phyloP scores from a whole-genome alignment of 2,113 vertebrate genomes.

The Trogon melanurus region DNA sequence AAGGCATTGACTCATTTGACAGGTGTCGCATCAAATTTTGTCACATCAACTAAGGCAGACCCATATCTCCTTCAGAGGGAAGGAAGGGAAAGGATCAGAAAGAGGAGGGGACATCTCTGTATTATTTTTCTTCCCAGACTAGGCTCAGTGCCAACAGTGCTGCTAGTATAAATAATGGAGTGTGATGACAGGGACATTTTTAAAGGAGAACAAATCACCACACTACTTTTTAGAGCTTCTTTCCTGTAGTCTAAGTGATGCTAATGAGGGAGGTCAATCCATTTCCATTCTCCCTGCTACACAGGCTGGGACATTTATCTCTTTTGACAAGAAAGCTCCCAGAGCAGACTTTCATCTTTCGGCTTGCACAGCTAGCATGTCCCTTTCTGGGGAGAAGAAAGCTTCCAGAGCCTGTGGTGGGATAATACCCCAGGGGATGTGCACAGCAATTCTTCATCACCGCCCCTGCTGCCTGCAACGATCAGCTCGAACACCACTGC shows the following conservation, averaged over 20 bases:
- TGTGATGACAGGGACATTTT: constrained; percentile 25
- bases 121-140: neutral
- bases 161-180: constrained; percentile 25
- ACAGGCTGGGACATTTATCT: neutral
- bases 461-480: neutral
- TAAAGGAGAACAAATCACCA: constrained; percentile 43
- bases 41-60: neutral
- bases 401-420: neutral
- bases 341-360: neutral
- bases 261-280: constrained; percentile 28
- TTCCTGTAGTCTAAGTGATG: neutral
- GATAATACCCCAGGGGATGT: too few species aligned
- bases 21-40: neutral
- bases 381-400: neutral
- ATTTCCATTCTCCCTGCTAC: neutral
- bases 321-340: neutral
- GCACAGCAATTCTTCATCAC: neutral
- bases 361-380: neutral
- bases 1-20: neutral
- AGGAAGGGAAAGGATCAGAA: neutral
- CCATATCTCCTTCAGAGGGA: neutral
- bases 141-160: constrained; percentile 16
- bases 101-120: neutral
- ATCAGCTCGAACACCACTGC: neutral
- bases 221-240: neutral